These are phyloP conservation scores for Nipponacmea schrenckii DNA, from an alignment of 2,888 invertebrate genomes.

Conservation along the genomic window DNA sequence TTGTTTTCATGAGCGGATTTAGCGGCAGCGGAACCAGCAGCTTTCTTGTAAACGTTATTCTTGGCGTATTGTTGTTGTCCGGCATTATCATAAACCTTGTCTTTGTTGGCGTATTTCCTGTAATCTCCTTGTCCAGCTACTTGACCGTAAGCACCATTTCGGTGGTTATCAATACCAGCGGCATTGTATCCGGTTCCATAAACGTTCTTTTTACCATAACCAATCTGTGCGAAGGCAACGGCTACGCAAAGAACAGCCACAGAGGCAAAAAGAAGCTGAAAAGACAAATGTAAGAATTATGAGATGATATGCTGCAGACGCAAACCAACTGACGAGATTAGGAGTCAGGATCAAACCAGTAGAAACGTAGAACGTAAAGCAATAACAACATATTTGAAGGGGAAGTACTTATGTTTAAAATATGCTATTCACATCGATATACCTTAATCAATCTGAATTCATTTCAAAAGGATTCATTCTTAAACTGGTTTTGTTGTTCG, in stretches of 20 bases:
- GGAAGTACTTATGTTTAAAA: too few relatives aligned
- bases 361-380: too few relatives aligned
- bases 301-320: too few relatives aligned
- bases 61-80: neutral
- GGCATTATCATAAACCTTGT: neutral
- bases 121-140: neutral
- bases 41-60: neutral
- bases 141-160: neutral
- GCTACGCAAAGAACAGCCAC: constrained; percentile 1
- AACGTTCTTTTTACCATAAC: neutral
- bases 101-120: neutral
- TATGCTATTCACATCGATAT: too few relatives aligned
- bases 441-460: too few relatives aligned
- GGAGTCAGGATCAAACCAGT: too few relatives aligned
- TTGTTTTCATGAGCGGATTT: neutral
- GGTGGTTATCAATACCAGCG: neutral
- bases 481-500: too few relatives aligned
- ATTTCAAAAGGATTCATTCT: too few relatives aligned
- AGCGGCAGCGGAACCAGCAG: constrained; percentile 3
- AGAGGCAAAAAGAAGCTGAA: constrained; percentile 7
- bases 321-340: too few relatives aligned
- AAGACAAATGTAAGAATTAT: neutral
- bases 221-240: neutral
- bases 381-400: too few relatives aligned
- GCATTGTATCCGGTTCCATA: neutral